Conservation (phyloP, 2,113 vertebrate genomes). For the Thymallus thymallus region DNA sequence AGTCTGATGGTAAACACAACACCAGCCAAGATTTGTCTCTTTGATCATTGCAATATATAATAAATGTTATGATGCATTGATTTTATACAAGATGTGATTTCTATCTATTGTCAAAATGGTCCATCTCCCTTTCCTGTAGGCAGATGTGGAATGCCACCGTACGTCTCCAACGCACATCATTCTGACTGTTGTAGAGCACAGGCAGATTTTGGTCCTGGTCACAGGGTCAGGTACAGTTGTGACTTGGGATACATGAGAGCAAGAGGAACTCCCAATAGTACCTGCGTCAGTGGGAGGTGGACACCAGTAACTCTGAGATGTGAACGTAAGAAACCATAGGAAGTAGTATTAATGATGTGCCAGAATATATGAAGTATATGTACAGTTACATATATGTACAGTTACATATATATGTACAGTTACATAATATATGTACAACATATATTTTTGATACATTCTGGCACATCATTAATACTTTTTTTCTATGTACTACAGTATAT, state of each 20-base stretch:
- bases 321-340: conserved; percentile 24
- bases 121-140: background rate
- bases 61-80: background rate
- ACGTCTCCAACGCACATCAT: background rate
- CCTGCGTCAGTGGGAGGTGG: conserved; percentile 21
- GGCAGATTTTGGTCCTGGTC: background rate
- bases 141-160: conserved; percentile 14
- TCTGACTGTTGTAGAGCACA: background rate
- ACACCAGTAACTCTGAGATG: conserved; percentile 6
- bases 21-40: background rate
- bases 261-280: background rate
- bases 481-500: too few species aligned
- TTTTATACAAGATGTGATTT: background rate
- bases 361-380: background rate
- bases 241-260: background rate
- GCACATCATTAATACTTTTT: background rate
- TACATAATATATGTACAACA: background rate
- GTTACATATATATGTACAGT: background rate
- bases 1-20: background rate
- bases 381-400: background rate
- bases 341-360: background rate
- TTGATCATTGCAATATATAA: background rate
- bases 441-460: background rate
- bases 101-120: conserved; percentile 1
- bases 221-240: conserved; percentile 18